Conservation (phyloP, 30 jellyfish, hydroid and myxozoan species). For the Aurelia aurita complex sp. Pacific region DNA sequence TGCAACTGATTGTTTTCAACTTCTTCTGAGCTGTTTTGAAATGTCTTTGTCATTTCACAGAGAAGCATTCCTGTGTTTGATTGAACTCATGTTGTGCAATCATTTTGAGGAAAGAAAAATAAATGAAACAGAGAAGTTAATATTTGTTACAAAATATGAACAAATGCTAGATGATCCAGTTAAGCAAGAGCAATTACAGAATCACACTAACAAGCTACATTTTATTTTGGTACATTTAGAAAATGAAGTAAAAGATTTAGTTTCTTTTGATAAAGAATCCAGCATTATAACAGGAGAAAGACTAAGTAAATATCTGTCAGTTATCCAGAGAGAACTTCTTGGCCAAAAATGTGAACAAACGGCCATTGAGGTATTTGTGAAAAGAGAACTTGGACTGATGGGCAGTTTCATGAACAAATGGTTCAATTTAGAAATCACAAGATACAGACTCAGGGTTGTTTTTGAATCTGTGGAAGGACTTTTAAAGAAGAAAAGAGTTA, state of each 20-base stretch:
- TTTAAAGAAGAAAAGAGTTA: slow-evolving; percentile 20
- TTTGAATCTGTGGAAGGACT: slow-evolving; percentile 17
- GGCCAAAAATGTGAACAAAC: background rate
- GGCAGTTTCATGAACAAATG: slow-evolving; percentile 20
- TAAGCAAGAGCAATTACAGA: background rate
- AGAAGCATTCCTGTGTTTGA: slow-evolving; percentile 41
- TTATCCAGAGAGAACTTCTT: slow-evolving; percentile 39
- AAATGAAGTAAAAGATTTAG: slow-evolving; percentile 16
- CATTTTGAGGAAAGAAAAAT: slow-evolving; percentile 28
- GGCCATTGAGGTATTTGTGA: slow-evolving; percentile 20
- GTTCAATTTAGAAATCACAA: slow-evolving; percentile 37
- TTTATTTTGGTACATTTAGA: slow-evolving; percentile 31
- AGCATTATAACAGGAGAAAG: slow-evolving; percentile 1
- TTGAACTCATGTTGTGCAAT: slow-evolving; percentile 35
- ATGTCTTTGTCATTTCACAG: slow-evolving; percentile 16
- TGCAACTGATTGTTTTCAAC: slow-evolving; percentile 10
- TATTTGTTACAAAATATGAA: slow-evolving; percentile 42
- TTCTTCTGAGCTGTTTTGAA: slow-evolving; percentile 38
- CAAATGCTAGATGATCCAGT: slow-evolving; percentile 38
- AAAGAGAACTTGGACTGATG: slow-evolving; percentile 26
- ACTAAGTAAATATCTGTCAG: slow-evolving; percentile 31
- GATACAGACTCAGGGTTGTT: slow-evolving; percentile 38
- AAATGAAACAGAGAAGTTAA: slow-evolving; percentile 44
- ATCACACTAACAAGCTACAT: slow-evolving; percentile 33
- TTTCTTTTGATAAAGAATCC: background rate